Percentiles rank a stretch among this genome's conserved stretches.
phyloP scores from a whole-genome alignment of 23 tunicate species.

The Corella eumyota region DNA sequence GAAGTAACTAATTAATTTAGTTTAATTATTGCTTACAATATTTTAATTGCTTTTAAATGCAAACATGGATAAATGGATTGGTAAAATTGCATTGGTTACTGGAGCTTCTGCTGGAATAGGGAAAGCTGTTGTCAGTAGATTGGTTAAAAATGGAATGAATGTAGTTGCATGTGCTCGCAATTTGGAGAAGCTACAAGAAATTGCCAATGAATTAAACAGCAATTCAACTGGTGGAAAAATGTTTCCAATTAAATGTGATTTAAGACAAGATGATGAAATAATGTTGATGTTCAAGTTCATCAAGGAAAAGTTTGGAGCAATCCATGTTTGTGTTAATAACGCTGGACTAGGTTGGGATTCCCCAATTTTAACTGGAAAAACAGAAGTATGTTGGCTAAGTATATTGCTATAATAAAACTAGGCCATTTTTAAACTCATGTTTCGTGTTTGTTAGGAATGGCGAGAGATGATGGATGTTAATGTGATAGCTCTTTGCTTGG shows the following conservation, averaged over 20 bases:
- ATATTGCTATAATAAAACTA: no score
- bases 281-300: conserved; percentile 42
- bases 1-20: no score
- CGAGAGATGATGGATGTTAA: conserved; percentile 43
- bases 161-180: conserved; percentile 74
- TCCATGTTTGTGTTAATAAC: conserved; percentile 65
- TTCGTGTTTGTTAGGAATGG: conserved; percentile 40
- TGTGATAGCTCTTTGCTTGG: conserved; percentile 41
- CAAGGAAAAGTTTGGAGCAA: conserved; percentile 46
- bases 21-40: no score
- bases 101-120: conserved; percentile 82
- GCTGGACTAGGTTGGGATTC: conserved; percentile 59
- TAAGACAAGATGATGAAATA: conserved; percentile 31
- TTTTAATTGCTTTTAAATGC: no score
- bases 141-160: conserved; percentile 39
- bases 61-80: conserved; percentile 61
- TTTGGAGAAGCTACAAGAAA: conserved; percentile 27
- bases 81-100: conserved; percentile 69
- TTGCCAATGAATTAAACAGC: conserved; percentile 25
- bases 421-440: no score
- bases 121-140: conserved; percentile 36
- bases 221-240: conserved; percentile 38
- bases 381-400: conserved; percentile 31
- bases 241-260: conserved; percentile 47
- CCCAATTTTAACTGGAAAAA: conserved; percentile 35